Evolutionary conservation across 1,140 invertebrate species (phyloP).

Genomic region (Pogonus chalceus): DNA sequence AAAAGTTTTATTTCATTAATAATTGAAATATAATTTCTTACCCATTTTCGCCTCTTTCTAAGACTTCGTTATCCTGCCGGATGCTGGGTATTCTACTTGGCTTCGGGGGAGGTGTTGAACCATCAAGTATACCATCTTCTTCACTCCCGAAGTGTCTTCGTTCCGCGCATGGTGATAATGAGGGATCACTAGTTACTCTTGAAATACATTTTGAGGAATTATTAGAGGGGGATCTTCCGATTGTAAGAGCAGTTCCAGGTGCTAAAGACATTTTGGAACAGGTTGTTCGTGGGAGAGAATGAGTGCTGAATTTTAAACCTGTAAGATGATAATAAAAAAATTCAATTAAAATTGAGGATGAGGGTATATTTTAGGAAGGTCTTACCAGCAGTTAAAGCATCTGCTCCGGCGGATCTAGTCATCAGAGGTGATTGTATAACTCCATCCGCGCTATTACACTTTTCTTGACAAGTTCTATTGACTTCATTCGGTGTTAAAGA

Average conservation of each 20-base stretch:
- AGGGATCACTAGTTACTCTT: slow-evolving; percentile 47
- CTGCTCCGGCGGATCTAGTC: slow-evolving; percentile 31
- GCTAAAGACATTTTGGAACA: slow-evolving; percentile 29
- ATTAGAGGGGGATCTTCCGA: slow-evolving; percentile 25
- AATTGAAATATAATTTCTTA: not conserved
- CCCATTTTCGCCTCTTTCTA: slow-evolving; percentile 13
- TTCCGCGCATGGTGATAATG: slow-evolving; percentile 40
- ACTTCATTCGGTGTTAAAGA: slow-evolving; percentile 51
- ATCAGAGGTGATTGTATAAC: slow-evolving; percentile 41
- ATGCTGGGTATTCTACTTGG: slow-evolving; percentile 51
- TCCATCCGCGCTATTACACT: slow-evolving; percentile 50
- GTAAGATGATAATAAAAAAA: no score
- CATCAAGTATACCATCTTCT: slow-evolving; percentile 22
- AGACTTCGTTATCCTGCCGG: slow-evolving; percentile 36
- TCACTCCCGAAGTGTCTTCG: slow-evolving; percentile 24
- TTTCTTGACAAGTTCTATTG: slow-evolving; percentile 38
- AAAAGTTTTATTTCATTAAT: no score
- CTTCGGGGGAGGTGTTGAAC: slow-evolving; percentile 56
- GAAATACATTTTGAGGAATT: slow-evolving; percentile 30
- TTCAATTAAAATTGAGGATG: not conserved
- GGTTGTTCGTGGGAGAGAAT: slow-evolving; percentile 42
- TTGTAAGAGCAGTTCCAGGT: slow-evolving; percentile 25
- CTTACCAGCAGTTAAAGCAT: slow-evolving; percentile 24
- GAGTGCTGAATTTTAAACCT: slow-evolving; percentile 43
- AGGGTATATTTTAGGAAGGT: slow-evolving; percentile 16